Base-by-base conservation (phyloP, 2,113 vertebrate species). In the Scatophagus argus region DNA sequence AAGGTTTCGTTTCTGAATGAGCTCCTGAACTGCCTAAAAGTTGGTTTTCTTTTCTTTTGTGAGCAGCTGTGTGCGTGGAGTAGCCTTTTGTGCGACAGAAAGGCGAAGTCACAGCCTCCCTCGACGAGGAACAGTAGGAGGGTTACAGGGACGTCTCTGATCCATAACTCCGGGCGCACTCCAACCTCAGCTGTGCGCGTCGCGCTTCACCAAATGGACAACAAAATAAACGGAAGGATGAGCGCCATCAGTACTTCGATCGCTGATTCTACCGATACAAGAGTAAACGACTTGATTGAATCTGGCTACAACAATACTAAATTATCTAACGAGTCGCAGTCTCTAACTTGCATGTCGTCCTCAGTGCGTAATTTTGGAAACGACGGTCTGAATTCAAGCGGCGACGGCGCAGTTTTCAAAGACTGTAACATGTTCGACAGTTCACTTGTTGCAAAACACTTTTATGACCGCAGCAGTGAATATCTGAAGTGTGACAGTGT, bases 291-390 rank as follows among this genome's bases (percentile, higher is more conserved):
- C 27, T 23, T 89, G 10, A 83, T 77, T 5, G 91, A 88, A n/a
- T 51, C 29, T 6, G 88, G 79, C 1, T 91, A 80, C 10, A 64
- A 19, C 7, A 74, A 75, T 8, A 67, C 38, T 0, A 90, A 78
- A 32, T 27, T 77, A 10, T 29, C 78, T 0, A 21, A 5, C 10
- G 85, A 90, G 3, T 25, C 70, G 3, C 78, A 70, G 31, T 54
- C 78, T 21, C 17, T 46, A 0, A 34, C 58, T 0, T 64, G 84
- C 69, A 27, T 73, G 51, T 23, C 89, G 12, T 46, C 85, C 8
- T 55, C 90, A 27, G 74, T 75, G 93, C 92, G 91, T 82, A 74
- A 87, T 87, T 93, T 90, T 75, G 92, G 87, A 52, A 79, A 74
- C 39, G 46, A 70, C 19, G 81, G 67, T 17, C 62, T 87, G 0